These are phyloP conservation scores for Drosophila parvula DNA, from an alignment of 1,140 invertebrate genomes.

Conservation along the genomic window DNA sequence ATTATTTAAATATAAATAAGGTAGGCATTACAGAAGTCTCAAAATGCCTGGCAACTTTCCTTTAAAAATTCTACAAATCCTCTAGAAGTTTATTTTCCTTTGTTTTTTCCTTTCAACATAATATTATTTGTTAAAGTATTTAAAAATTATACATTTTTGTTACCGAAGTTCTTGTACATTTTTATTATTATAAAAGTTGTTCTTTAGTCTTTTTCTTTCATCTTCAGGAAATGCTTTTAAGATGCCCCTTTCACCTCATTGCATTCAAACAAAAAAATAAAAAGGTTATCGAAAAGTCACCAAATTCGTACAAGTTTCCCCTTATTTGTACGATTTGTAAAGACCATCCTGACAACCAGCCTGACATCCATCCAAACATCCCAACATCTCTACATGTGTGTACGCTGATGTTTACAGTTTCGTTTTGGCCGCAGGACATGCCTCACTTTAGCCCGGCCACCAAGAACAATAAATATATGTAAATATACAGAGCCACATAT, in stretches of 20 bases:
- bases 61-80: background rate
- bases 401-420: slow-evolving; percentile 57
- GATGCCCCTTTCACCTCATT: slow-evolving; percentile 14
- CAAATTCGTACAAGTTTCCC: slow-evolving; percentile 8
- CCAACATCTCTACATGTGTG: slow-evolving; percentile 9
- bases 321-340: slow-evolving; percentile 28
- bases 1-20: background rate
- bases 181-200: background rate
- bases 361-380: slow-evolving; percentile 7
- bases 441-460: slow-evolving; percentile 50
- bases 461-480: slow-evolving; percentile 61
- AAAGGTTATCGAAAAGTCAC: slow-evolving; percentile 20
- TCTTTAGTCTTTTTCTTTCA: background rate
- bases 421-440: slow-evolving; percentile 63
- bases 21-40: too few species aligned
- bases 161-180: background rate
- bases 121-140: too few species aligned
- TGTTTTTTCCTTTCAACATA: too few species aligned
- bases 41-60: too few species aligned
- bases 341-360: slow-evolving; percentile 10
- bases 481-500: slow-evolving; percentile 35
- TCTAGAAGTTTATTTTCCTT: too few species aligned
- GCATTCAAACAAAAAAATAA: background rate
- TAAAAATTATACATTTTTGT: background rate
- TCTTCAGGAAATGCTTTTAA: slow-evolving; percentile 1